Evolutionary conservation across 2,888 invertebrate genomes (phyloP), one percentile per base, ranked within the genome.

Genomic region (Allacma fusca): DNA sequence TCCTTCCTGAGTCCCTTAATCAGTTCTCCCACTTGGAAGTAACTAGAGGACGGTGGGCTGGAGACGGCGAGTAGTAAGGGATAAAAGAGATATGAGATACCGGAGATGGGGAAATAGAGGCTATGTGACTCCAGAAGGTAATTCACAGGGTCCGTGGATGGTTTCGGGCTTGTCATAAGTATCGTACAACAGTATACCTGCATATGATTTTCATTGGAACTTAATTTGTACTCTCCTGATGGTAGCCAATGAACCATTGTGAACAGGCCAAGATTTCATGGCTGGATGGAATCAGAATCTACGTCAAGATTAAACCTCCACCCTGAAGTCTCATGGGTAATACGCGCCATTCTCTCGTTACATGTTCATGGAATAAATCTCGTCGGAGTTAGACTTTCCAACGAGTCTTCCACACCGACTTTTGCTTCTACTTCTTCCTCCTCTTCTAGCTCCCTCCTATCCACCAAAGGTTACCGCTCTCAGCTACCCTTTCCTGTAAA

Each of bases 241-340:
- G 50, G 50, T n/a, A 19, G n/a, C 50, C 50, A 50, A 50, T 50
- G 50, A 50, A 50, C 50, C 50, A 50, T 50, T 50, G 50, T n/a
- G 16, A 50, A 50, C 50, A 50, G 16, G 50, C 50, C 50, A 50
- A n/a, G 50, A 50, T 50, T 50, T 50, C 19, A 50, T 50, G n/a
- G 50, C n/a, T 50, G 16, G 19, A 16, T 16, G n/a, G 50, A n/a
- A n/a, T 50, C 50, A 16, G 50, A n/a, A n/a, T 50, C 50, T 16
- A 50, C 50, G n/a, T 50, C n/a, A 50, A n/a, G 50, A 50, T 50
- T 50, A 50, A 50, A 50, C 50, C 50, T 50, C 50, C 50, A 50
- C 50, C 2, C 50, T 13, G 16, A 5, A 1, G 50, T 16, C 50
- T 40, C 40, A 9, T 40, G 50, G 50, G 50, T 50, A 50, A 50